Evolutionary conservation across 2,113 vertebrate species (phyloP), one percentile per base, ranked within the genome.

Genomic region (Trinectes maculatus): DNA sequence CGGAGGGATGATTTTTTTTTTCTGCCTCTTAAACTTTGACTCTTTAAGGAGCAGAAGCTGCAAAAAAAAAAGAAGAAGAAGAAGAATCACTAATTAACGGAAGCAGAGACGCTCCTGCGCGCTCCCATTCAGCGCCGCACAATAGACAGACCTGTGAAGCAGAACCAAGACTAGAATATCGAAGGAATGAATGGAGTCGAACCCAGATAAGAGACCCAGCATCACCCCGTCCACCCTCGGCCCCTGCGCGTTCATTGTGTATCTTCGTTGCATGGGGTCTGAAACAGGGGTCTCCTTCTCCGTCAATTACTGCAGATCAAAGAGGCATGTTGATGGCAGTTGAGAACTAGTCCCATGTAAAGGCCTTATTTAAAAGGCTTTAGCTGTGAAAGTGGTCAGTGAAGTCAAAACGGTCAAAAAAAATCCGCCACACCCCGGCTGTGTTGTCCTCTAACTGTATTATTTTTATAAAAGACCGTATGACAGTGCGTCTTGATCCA

Each of bases 11-110:
- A 56, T 51, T 43, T 19, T 7, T 33, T 5, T 11, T 44, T 16
- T 15, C 46, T 18, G 18, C 66, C 80, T 66, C 74, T 85, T 83
- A 77, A 78, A 90, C 74, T 73, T 87, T 91, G 89, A 91, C 87
- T 89, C 86, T 71, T 85, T 71, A 63, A 89, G 88, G 87, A 92
- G 89, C 88, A 83, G 91, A 93, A 92, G 87, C 91, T 74, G 77
- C 75, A 70, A 79, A 78, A 76, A 79, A n/a, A n/a, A n/a, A n/a
- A n/a, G n/a, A n/a, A n/a, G n/a, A n/a, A n/a, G n/a, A n/a, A n/a
- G n/a, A n/a, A n/a, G n/a, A n/a, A n/a, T 82, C 76, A 89, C 91
- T 94, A 94, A 95, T 95, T 95, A 95, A 94, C 92, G 90, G 93
- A 82, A 81, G 76, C 87, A 80, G 89, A 85, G 84, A 81, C 57